Conservation (phyloP, 2,888 invertebrate genomes). For the Hirtodrosophila confusa region DNA sequence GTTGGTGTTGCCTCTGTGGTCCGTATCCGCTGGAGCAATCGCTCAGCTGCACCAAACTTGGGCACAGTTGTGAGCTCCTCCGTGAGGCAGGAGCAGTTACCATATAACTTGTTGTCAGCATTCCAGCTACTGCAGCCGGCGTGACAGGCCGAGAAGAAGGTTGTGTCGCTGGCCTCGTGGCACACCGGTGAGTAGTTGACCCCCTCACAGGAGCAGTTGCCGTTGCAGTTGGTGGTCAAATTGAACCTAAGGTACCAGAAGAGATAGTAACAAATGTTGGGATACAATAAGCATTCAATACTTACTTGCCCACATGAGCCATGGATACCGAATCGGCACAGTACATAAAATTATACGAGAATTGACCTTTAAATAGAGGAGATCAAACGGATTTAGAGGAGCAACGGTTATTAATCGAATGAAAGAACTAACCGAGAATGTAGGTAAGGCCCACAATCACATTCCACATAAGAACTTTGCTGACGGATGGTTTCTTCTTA, state of each 20-base stretch:
- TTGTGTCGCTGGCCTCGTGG: conserved; percentile 85
- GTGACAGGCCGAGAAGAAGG: conserved; percentile 90
- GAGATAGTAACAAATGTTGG: background rate
- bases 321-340: conserved; percentile 84
- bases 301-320: conserved; percentile 60
- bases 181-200: conserved; percentile 88
- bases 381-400: background rate
- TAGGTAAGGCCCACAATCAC: conserved; percentile 86
- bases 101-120: conserved; percentile 53
- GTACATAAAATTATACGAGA: conserved; percentile 86
- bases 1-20: conserved; percentile 19
- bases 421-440: conserved; percentile 69
- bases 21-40: conserved; percentile 11
- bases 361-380: conserved; percentile 82
- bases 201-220: conserved; percentile 86
- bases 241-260: conserved; percentile 84
- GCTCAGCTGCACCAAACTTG: conserved; percentile 20
- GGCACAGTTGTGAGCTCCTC: conserved; percentile 13
- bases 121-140: conserved; percentile 87
- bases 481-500: conserved; percentile 86
- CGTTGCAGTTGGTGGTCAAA: conserved; percentile 86
- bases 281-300: background rate
- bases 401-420: no score
- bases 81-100: conserved; percentile 52
- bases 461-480: conserved; percentile 87